Base-by-base conservation (phyloP, 2,888 invertebrate species). In the Zonitis immaculata region DNA sequence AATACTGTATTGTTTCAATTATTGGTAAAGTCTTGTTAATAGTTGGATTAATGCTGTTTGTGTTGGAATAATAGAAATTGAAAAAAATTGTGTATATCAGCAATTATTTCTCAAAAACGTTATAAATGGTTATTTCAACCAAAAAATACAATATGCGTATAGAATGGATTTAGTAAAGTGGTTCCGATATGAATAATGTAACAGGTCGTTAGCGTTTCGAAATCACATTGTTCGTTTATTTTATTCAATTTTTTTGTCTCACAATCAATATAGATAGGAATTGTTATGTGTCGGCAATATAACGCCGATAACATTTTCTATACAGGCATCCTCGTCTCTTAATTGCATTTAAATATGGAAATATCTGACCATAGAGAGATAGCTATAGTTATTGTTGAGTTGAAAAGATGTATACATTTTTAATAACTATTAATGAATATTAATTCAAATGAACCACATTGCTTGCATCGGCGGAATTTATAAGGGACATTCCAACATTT, bases 111-210 rank as follows among this genome's bases (percentile, higher is more conserved):
- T 7, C 1, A 14, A 28, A 30, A 56, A 46, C 52, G 56, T 59
- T 50, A 56, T 56, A 60, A 60, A 62, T 59, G 59, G 63, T 63
- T 65, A 64, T 63, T 61, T 65, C 60, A 61, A 58, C 62, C 60
- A 47, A 58, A n/a, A n/a, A 60, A 66, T 62, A 58, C 65, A 62
- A 61, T 64, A 63, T 64, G 65, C 65, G 66, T 64, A 56, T 59
- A 65, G 64, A n/a, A n/a, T 66, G 64, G 67, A 67, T 69, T 66
- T 65, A 64, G 67, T 67, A 67, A 68, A 68, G 69, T 68, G 66
- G 63, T 63, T 35, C 58, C 58, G 66, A 65, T 68, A 68, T 68
- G 68, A 68, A 70, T 70, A 70, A 69, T 68, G 68, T 67, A 69
- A 68, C 64, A 70, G 67, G 68, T 69, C 66, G 68, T 69, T 69